phyloP scores from a whole-genome alignment of 2,113 vertebrate genomes.

The Sinocyclocheilus maitianheensis region DNA sequence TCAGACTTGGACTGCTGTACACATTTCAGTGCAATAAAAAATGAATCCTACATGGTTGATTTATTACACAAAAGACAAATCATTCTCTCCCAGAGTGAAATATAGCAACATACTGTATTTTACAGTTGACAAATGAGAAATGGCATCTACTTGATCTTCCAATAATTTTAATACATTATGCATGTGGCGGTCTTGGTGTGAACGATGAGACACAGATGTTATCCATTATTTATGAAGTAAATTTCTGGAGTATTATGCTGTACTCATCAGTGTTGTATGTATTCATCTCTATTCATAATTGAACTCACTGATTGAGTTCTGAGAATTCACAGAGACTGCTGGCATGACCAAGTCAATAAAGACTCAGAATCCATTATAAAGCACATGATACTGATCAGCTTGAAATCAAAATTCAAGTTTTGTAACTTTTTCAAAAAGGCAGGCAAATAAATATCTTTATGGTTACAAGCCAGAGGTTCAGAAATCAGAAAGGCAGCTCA shows the following conservation, averaged over 20 bases:
- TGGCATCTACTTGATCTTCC: conserved; percentile 28
- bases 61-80: conserved; percentile 37
- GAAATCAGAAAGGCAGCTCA: not conserved
- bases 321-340: not conserved
- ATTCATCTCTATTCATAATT: conserved; percentile 14
- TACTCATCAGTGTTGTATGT: conserved; percentile 9
- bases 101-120: conserved; percentile 5
- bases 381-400: not conserved
- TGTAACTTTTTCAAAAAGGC: no score
- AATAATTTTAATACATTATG: conserved; percentile 34
- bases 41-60: not conserved
- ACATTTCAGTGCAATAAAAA: not conserved
- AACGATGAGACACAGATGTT: conserved; percentile 34
- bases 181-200: conserved; percentile 9
- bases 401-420: not conserved
- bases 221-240: conserved; percentile 32
- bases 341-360: not conserved
- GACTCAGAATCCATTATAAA: not conserved
- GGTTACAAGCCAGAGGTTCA: not conserved
- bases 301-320: not conserved
- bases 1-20: not conserved
- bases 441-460: no score
- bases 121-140: conserved; percentile 32
- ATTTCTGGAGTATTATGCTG: conserved; percentile 13
- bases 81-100: not conserved